Conservation (phyloP, 2,797 vertebrate genomes). For the Poeciliopsis turneri region DNA sequence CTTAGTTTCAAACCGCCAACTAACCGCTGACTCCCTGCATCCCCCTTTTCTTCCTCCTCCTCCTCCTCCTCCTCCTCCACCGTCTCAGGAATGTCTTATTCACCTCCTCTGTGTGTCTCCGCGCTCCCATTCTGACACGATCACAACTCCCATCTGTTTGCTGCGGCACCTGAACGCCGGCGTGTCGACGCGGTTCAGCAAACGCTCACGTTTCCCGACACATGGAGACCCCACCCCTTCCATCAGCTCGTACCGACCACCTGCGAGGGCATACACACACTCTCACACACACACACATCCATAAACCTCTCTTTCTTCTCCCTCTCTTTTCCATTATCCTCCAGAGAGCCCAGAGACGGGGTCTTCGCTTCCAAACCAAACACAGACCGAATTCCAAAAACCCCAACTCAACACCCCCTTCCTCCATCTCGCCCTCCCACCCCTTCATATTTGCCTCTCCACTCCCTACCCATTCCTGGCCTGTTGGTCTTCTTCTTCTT, state of each 20-base stretch:
- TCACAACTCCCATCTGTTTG: slow-evolving; percentile 38
- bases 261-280: slow-evolving; percentile 50
- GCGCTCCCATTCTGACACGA: slow-evolving; percentile 36
- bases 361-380: slow-evolving; percentile 83
- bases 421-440: slow-evolving; percentile 13
- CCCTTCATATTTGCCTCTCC: slow-evolving; percentile 31
- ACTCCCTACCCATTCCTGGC: slow-evolving; percentile 13
- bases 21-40: slow-evolving; percentile 71
- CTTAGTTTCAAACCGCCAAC: slow-evolving; percentile 81
- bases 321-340: slow-evolving; percentile 74
- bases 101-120: slow-evolving; percentile 57
- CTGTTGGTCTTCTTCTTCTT: slow-evolving; percentile 3
- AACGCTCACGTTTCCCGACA: slow-evolving; percentile 25
- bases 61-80: slow-evolving; percentile 27
- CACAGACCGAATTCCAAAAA: slow-evolving; percentile 79
- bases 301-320: slow-evolving; percentile 70
- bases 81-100: slow-evolving; percentile 75
- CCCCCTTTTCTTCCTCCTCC: slow-evolving; percentile 23
- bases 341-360: slow-evolving; percentile 69
- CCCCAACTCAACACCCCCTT: slow-evolving; percentile 51
- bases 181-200: slow-evolving; percentile 15
- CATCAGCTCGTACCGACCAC: slow-evolving; percentile 62
- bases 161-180: slow-evolving; percentile 56
- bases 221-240: slow-evolving; percentile 25
- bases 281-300: slow-evolving; percentile 20